Percentiles rank a stretch among this genome's conserved stretches.
Conservation (phyloP, 2,888 invertebrate species). For the Xanthia togata region DNA sequence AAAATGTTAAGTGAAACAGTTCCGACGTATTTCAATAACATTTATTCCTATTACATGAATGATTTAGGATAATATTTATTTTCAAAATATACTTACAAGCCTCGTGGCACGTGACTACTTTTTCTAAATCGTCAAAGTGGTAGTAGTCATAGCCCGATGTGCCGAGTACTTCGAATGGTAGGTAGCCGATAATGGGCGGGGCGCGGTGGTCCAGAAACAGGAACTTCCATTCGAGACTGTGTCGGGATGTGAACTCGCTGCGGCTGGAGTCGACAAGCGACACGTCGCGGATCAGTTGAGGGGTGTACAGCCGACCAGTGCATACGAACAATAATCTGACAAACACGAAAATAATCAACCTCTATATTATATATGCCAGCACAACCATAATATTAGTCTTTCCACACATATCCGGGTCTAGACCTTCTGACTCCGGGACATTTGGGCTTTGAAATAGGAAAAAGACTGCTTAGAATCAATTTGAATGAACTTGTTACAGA, state of each 20-base stretch:
- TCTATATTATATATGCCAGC: neutral
- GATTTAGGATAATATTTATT: conserved; percentile 2
- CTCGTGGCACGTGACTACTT: conserved; percentile 96
- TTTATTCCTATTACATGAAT: conserved; percentile 19
- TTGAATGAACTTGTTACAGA: neutral
- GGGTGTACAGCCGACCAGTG: conserved; percentile 95
- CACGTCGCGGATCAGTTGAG: conserved; percentile 96
- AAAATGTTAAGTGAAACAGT: neutral
- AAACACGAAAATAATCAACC: conserved; percentile 2
- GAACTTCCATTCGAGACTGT: conserved; percentile 99
- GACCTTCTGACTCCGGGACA: neutral
- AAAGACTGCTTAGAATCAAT: neutral
- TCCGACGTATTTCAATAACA: neutral
- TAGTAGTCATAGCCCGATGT: conserved; percentile 99
- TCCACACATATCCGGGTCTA: no score
- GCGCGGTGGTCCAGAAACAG: conserved; percentile 97
- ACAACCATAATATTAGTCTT: neutral
- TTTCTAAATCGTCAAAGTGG: conserved; percentile 97
- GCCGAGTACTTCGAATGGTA: conserved; percentile 98
- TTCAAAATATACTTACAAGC: conserved; percentile 92
- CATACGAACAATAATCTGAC: conserved; percentile 94
- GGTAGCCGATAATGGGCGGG: conserved; percentile 97
- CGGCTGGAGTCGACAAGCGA: conserved; percentile 94
- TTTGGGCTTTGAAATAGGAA: neutral
- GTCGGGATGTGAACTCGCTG: conserved; percentile 97